phyloP scores from a whole-genome alignment of 2,888 invertebrate species.

The Anoncus sp. region DNA sequence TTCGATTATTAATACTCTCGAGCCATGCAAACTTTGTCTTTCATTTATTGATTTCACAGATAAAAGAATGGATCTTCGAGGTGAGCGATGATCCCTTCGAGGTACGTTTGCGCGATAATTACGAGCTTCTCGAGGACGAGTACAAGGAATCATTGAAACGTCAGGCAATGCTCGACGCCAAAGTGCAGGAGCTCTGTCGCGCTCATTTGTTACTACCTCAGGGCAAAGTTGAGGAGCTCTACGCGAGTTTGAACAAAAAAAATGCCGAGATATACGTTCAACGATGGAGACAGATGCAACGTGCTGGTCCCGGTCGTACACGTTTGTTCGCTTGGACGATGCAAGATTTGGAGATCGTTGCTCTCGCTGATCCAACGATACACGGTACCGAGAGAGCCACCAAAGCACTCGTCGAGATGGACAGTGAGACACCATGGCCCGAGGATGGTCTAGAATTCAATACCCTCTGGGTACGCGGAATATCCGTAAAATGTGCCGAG shows the following conservation, averaged over 20 bases:
- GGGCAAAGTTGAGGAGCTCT: conserved; percentile 95
- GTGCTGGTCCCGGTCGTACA: conserved; percentile 86
- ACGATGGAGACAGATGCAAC: conserved; percentile 90
- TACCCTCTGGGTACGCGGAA: conserved; percentile 96
- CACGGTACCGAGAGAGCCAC: conserved; percentile 92
- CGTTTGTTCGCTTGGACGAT: conserved; percentile 95
- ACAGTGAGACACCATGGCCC: conserved; percentile 96
- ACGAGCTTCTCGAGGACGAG: conserved; percentile 97
- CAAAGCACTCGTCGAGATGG: conserved; percentile 91
- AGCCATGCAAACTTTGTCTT: conserved; percentile 17
- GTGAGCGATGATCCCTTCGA: conserved; percentile 99
- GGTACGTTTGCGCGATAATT: conserved; percentile 97
- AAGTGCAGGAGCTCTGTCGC: conserved; percentile 92
- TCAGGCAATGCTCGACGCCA: conserved; percentile 94
- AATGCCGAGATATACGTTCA: conserved; percentile 99
- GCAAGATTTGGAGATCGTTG: conserved; percentile 88
- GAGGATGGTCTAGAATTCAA: conserved; percentile 95
- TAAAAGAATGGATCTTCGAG: conserved; percentile 95
- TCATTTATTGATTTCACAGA: conserved; percentile 83
- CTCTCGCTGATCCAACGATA: conserved; percentile 94
- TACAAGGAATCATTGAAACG: conserved; percentile 97
- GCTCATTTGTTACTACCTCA: conserved; percentile 93
- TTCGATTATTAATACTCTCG: too few relatives aligned
- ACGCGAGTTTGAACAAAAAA: conserved; percentile 93
- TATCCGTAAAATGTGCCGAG: conserved; percentile 91